These are phyloP conservation scores for Agrypnia vestita DNA, from an alignment of 1,140 invertebrate species.

Conservation along the genomic window DNA sequence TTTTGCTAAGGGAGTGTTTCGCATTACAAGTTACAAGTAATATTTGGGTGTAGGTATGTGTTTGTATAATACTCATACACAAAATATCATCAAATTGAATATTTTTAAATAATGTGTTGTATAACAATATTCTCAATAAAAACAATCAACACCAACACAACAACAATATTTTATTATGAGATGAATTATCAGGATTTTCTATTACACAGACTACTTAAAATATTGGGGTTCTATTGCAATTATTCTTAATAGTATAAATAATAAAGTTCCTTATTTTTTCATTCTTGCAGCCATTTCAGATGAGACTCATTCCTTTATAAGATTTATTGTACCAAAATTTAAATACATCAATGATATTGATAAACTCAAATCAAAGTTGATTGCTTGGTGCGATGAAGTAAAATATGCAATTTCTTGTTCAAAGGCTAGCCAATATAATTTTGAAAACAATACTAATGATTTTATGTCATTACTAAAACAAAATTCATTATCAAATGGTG, in stretches of 20 bases:
- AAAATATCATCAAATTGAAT: too few species aligned
- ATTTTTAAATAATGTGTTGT: background rate
- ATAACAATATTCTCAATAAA: background rate
- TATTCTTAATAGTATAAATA: conserved; percentile 10
- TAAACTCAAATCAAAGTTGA: conserved; percentile 58
- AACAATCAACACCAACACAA: too few species aligned
- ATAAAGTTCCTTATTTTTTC: conserved; percentile 24
- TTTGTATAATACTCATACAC: too few species aligned
- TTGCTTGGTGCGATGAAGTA: conserved; percentile 60
- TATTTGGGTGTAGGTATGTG: too few species aligned
- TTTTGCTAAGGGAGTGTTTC: too few species aligned
- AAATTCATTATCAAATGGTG: conserved; percentile 9
- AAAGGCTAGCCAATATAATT: conserved; percentile 17
- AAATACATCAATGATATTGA: conserved; percentile 53
- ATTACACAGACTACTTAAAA: too few species aligned
- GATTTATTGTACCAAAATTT: conserved; percentile 62
- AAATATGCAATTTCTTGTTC: conserved; percentile 46
- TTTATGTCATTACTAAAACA: conserved; percentile 43
- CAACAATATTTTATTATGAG: background rate
- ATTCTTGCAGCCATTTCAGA: conserved; percentile 56
- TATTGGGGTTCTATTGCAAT: too few species aligned
- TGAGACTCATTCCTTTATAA: conserved; percentile 53
- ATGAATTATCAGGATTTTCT: too few species aligned
- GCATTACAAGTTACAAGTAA: too few species aligned
- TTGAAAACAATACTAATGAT: conserved; percentile 22